Evolutionary conservation across 1,140 invertebrate species (phyloP), one percentile per base, ranked within the genome.

Genomic region (Musca vetustissima): DNA sequence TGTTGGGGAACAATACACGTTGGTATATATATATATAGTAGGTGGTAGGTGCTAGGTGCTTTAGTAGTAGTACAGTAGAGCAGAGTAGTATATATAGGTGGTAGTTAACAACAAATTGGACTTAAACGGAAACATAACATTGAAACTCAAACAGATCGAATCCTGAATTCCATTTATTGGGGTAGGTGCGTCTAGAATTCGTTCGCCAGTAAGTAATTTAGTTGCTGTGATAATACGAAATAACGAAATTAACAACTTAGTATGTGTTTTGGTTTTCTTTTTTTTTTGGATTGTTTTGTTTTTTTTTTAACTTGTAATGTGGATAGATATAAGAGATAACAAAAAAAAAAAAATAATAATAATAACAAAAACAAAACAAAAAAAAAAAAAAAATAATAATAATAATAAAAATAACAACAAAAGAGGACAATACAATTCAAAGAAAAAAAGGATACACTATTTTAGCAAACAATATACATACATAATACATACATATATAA

Each of bases 161-260:
- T 70, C 69, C 69, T 70, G 64, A 70, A 66, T 53, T 70, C 69
- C 69, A 70, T 70, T 65, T n/a, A n/a, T n/a, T n/a, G n/a, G n/a
- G 69, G n/a, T n/a, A n/a, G 36, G 65, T 69, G 59, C 68, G 64
- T 70, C 65, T 67, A 70, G 57, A 36, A 61, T 61, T 64, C 55
- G 59, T 68, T 61, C 69, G 69, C 69, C 69, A 70, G 28, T 36
- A 61, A 55, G 64, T 67, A 67, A 70, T 64, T 70, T 70, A 70
- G 69, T 70, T 70, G 69, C 69, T 70, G 69, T 65, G 69, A 67
- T 70, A 64, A 67, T 61, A 67, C 66, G 65, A 70, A 64, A 43
- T 43, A 43, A 43, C 36, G 36, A 70, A 70, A 70, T 66, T 66
- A 70, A 68, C 50, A 68, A 69, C 57, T 61, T 61, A 61, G 57